phyloP scores from a whole-genome alignment of 2,113 vertebrate genomes.

The Anoplopoma fimbria region DNA sequence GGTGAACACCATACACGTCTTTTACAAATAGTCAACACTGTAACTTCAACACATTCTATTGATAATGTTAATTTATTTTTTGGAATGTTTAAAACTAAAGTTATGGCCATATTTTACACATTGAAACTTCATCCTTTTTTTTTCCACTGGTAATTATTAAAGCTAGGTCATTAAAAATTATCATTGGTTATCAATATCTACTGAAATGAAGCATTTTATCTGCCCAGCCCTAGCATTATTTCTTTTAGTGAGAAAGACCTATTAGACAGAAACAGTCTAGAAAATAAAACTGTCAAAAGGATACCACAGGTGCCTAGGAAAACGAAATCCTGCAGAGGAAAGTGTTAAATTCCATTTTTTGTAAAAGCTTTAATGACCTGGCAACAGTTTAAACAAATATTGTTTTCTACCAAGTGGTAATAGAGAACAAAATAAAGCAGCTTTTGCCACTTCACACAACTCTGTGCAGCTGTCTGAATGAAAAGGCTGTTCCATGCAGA shows the following conservation, averaged over 20 bases:
- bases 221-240: too few relatives aligned
- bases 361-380: constrained; percentile 15
- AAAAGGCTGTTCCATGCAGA: constrained; percentile 38
- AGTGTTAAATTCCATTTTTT: not conserved
- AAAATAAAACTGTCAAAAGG: not conserved
- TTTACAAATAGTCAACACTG: too few relatives aligned
- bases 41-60: too few relatives aligned
- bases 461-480: constrained; percentile 14
- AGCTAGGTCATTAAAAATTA: not conserved
- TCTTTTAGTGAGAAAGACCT: not conserved
- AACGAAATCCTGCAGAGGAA: not conserved
- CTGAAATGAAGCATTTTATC: not conserved
- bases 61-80: too few relatives aligned
- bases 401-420: not conserved
- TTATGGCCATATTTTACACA: not conserved
- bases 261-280: not conserved
- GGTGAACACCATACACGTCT: too few relatives aligned
- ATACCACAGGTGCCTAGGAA: not conserved
- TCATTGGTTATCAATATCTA: not conserved
- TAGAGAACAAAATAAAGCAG: not conserved
- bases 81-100: not conserved
- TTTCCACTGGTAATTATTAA: too few relatives aligned
- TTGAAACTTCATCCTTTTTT: too few relatives aligned
- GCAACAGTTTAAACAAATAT: not conserved
- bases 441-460: constrained; percentile 3